Conservation (phyloP, 2,888 invertebrate genomes). For the Gastrophysa polygoni region DNA sequence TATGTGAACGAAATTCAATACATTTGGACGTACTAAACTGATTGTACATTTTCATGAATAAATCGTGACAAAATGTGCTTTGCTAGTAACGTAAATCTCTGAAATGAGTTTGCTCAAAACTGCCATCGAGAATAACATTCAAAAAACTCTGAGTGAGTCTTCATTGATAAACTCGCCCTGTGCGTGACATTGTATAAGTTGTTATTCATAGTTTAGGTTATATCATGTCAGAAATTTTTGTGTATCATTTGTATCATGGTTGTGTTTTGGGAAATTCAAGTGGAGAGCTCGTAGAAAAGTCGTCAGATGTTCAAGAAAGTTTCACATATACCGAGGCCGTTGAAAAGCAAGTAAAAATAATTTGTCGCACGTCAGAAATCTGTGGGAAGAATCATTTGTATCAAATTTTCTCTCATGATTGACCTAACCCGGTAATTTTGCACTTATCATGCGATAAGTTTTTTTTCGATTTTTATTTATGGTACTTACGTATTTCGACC, state of each 20-base stretch:
- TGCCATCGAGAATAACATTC: conserved; percentile 52
- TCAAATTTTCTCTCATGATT: too few relatives aligned
- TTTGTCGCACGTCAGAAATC: background rate
- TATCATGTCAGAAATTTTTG: background rate
- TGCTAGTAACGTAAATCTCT: background rate
- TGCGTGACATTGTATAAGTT: background rate
- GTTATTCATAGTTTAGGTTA: background rate
- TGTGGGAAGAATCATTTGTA: too few relatives aligned
- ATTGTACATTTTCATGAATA: background rate
- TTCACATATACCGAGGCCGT: conserved; percentile 11
- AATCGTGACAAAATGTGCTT: background rate
- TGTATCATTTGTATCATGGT: background rate
- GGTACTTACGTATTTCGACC: too few relatives aligned
- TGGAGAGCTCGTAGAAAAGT: background rate
- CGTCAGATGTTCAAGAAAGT: conserved; percentile 8
- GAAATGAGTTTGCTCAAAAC: conserved; percentile 54
- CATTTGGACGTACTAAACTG: too few relatives aligned
- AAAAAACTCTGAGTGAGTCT: conserved; percentile 50
- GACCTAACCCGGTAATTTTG: too few relatives aligned
- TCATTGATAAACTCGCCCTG: background rate
- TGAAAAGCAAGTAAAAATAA: conserved; percentile 14
- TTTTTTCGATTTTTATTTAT: too few relatives aligned
- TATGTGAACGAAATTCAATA: conserved; percentile 18
- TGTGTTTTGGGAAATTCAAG: conserved; percentile 2
- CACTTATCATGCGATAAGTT: too few relatives aligned